Evolutionary conservation across 2,113 vertebrate genomes (phyloP), one percentile per base, ranked within the genome.

Genomic region (Dolichallabes microphthalmus): DNA sequence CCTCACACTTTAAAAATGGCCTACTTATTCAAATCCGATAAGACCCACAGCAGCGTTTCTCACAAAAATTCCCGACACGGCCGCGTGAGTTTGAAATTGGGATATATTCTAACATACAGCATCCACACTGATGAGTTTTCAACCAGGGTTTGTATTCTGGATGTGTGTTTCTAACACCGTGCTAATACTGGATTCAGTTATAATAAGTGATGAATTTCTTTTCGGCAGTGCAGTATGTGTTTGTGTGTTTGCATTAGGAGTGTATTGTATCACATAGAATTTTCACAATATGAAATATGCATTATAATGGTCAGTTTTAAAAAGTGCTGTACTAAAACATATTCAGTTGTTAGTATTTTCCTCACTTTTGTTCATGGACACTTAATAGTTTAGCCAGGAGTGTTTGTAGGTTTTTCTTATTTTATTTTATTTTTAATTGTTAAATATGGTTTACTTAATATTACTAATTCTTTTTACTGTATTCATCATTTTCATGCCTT

Each of bases 141-240:
- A 82, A n/a, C 68, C 80, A 82, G 14, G 27, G 64, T 82, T 82
- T 30, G 80, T 22, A 68, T 66, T 66, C 63, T 32, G n/a, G n/a
- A 66, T 55, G 17, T 6, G 27, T 30, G 69, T 75, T 58, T 35
- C 25, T 27, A 50, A 58, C 32, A 60, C 57, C 7, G 14, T 7
- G 39, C 64, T 60, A 53, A 73, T 55, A 32, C 80, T 53, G 4
- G 20, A 50, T 68, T 30, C 17, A n/a, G 57, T 52, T 50, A 11
- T 20, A 8, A 35, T 35, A 25, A 35, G 32, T 1, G 25, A 55
- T n/a, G 30, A 6, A 30, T 50, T 30, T 61, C 15, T 50, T 32
- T 82, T 80, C 9, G 27, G 27, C 52, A 57, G 57, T 60, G 64
- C 71, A 19, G 60, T 80, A 25, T 9, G 5, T 35, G 9, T 39